Evolutionary conservation across 2,888 invertebrate genomes (phyloP).

Genomic region (Andrena trimmerana): DNA sequence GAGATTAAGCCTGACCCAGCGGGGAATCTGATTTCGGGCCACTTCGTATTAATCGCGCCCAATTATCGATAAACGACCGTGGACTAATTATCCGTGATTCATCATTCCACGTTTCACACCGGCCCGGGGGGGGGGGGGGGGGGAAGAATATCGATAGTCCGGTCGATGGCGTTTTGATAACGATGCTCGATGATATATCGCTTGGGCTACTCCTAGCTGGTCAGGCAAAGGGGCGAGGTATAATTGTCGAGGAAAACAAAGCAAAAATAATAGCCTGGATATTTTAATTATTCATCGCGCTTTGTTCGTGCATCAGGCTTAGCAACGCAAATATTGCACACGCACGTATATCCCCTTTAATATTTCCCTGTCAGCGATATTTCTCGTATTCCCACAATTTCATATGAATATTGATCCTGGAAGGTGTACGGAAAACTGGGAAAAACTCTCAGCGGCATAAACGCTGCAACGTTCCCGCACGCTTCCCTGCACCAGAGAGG

Average conservation of each 20-base stretch:
- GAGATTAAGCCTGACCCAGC: slow-evolving; percentile 18
- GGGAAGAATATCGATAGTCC: slow-evolving; percentile 43
- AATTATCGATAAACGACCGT: slow-evolving; percentile 51
- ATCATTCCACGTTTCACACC: slow-evolving; percentile 25
- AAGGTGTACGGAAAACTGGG: too few species aligned
- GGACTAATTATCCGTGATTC: slow-evolving; percentile 53
- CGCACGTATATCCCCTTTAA: too few species aligned
- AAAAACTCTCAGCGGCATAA: too few species aligned
- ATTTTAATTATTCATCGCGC: slow-evolving; percentile 33
- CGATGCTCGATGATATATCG: slow-evolving; percentile 27
- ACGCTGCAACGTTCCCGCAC: too few species aligned
- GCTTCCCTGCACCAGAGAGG: too few species aligned
- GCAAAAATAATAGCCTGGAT: slow-evolving; percentile 39
- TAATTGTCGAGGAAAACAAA: slow-evolving; percentile 34
- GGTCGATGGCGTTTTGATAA: slow-evolving; percentile 42
- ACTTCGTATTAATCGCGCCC: slow-evolving; percentile 50
- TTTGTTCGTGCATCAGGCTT: not conserved
- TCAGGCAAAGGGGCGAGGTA: not conserved
- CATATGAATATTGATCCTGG: not conserved
- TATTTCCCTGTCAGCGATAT: too few species aligned
- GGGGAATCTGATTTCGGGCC: slow-evolving; percentile 21
- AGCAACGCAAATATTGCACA: slow-evolving; percentile 3
- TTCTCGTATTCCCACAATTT: not conserved
- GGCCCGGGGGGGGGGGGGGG: not conserved
- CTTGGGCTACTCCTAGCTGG: not conserved